Evolutionary conservation across 2,113 vertebrate species (phyloP).

Genomic region (Micronycteris hirsuta): DNA sequence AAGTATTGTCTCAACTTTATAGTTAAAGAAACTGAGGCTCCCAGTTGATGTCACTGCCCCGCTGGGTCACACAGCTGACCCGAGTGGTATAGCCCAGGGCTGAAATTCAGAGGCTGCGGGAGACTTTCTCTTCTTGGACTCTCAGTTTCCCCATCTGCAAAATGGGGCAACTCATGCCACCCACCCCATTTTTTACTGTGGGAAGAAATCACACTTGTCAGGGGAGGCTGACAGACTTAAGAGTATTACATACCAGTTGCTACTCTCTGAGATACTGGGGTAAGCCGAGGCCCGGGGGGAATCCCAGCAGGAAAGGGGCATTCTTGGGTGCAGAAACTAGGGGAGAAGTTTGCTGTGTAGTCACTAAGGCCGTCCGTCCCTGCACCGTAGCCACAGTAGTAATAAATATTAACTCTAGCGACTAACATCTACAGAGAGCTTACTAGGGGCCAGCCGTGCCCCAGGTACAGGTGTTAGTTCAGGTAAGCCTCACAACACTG

Average conservation of each 20-base stretch:
- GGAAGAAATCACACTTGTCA: background rate
- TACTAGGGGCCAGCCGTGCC: background rate
- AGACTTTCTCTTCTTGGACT: background rate
- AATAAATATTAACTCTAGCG: background rate
- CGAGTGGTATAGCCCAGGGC: background rate
- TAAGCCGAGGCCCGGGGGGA: background rate
- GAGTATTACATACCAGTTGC: background rate
- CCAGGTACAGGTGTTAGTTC: background rate
- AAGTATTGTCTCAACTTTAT: background rate
- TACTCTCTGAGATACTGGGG: background rate
- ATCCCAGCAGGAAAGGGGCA: background rate
- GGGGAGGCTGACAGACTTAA: no score
- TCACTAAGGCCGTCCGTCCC: background rate
- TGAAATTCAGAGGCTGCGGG: background rate
- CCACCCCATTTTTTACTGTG: no score
- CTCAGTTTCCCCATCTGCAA: background rate
- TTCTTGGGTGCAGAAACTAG: background rate
- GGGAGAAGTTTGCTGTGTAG: background rate
- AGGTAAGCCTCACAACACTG: rapidly evolving
- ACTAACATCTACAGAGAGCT: background rate
- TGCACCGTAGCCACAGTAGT: background rate
- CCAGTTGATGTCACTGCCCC: background rate
- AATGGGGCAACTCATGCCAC: background rate
- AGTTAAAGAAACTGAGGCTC: background rate
- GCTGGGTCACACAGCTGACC: background rate